Evolutionary conservation across 1,140 invertebrate species (phyloP), one percentile per base, ranked within the genome.

Genomic region (Octopus bimaculoides): DNA sequence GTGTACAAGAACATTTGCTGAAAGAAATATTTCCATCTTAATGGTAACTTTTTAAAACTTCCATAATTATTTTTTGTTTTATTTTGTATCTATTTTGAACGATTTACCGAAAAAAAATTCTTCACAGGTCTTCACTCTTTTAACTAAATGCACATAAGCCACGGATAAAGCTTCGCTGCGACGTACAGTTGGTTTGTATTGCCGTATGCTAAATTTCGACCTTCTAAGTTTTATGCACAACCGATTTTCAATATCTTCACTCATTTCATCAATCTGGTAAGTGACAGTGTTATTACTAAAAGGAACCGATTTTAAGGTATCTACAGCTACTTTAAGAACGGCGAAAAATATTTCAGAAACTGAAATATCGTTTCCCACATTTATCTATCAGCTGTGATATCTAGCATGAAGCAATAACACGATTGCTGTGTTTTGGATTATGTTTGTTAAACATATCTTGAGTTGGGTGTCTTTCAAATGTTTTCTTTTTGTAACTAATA

Each of bases 281-380:
- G 61, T 14, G 12, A 66, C 61, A 66, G 61, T 2, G n/a, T 66
- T 66, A 66, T 66, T 66, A 66, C 61, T 66, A n/a, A 66, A n/a
- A 66, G 61, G 61, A 66, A 66, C 61, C 61, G 61, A 66, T 66
- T 66, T 66, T 66, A 66, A 66, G n/a, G n/a, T 66, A 66, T 66
- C 61, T 66, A 3, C 3, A 66, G 12, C 61, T 66, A 66, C 61
- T 66, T 66, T 66, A 66, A 66, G 61, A n/a, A 66, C 61, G 12
- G 61, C 3, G 61, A n/a, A 14, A 66, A 66, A n/a, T 14, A 66
- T 66, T 66, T 66, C 61, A 66, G 61, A 66, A 66, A 66, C 61
- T 66, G 61, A 66, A 14, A n/a, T 66, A n/a, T 66, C 12, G 61
- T 66, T 66, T 66, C n/a, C 61, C 3, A 66, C 61, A 66, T 66